These are phyloP conservation scores for Eubasilissa regina DNA, from an alignment of 1,140 invertebrate genomes.

Conservation along the genomic window DNA sequence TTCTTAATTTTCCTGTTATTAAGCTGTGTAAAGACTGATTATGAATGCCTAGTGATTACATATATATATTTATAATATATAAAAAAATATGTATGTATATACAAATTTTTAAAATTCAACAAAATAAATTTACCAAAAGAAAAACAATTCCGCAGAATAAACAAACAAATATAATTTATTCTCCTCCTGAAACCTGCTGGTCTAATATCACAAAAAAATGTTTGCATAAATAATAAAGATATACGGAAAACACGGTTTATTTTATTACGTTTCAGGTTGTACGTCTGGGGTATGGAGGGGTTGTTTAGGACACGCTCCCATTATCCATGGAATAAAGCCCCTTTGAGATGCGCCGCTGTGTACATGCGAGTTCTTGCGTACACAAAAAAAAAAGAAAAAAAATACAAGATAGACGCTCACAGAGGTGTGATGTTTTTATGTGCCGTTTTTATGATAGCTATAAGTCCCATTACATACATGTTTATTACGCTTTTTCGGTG, in stretches of 20 bases:
- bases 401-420: conserved; percentile 49
- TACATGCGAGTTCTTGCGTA: conserved; percentile 36
- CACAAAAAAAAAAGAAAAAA: conserved; percentile 36
- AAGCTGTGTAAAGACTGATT: no score
- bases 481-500: conserved; percentile 60
- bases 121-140: no score
- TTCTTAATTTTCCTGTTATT: no score
- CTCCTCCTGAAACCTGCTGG: no score
- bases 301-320: conserved; percentile 48
- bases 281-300: conserved; percentile 14
- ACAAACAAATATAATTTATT: no score
- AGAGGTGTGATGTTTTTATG: conserved; percentile 61
- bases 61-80: no score
- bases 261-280: conserved; percentile 21
- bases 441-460: conserved; percentile 59
- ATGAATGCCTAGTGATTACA: no score
- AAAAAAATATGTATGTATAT: no score
- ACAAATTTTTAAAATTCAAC: no score
- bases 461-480: conserved; percentile 61
- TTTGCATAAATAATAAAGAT: conserved; percentile 35
- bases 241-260: conserved; percentile 22
- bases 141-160: no score
- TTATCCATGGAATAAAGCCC: conserved; percentile 52
- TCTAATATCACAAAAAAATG: no score
- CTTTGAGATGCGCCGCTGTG: conserved; percentile 46